Conservation (phyloP, 2,888 invertebrate species). For the Plebejus argus region DNA sequence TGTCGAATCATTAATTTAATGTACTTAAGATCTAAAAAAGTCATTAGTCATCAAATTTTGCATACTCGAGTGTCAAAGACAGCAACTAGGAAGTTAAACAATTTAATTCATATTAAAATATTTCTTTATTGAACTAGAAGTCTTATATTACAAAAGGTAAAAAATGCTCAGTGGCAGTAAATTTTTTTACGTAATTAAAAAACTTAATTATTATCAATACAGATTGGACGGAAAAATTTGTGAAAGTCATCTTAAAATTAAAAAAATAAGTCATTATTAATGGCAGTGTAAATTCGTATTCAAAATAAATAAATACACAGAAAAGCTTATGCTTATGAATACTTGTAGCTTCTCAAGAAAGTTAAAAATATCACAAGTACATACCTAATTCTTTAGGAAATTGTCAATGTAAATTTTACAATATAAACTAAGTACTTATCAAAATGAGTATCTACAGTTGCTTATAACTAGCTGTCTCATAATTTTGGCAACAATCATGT, state of each 20-base stretch:
- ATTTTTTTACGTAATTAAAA: neutral
- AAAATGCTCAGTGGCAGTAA: constrained; percentile 29
- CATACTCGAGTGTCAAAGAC: neutral
- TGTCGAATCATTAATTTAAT: too few species aligned
- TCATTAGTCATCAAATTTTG: too few species aligned
- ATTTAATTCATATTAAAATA: constrained; percentile 22
- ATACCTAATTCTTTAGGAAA: constrained; percentile 38
- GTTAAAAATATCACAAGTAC: constrained; percentile 66
- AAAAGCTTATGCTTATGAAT: constrained; percentile 38
- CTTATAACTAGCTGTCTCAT: constrained; percentile 46
- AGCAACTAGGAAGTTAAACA: neutral
- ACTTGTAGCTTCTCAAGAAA: constrained; percentile 42
- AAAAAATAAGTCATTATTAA: constrained; percentile 53
- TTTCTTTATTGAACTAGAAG: constrained; percentile 25
- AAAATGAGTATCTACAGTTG: constrained; percentile 61
- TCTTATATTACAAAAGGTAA: constrained; percentile 24
- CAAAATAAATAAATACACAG: constrained; percentile 57
- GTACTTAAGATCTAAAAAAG: too few species aligned
- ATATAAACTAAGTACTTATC: constrained; percentile 44
- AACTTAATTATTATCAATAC: neutral
- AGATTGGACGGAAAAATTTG: constrained; percentile 5
- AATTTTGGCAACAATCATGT: constrained; percentile 56
- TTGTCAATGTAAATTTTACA: constrained; percentile 38
- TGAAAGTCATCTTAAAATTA: constrained; percentile 50
- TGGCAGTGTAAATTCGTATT: constrained; percentile 72